A percentile compares a stretch with the other conserved stretches of the same genome.
These are phyloP conservation scores for Acutogordius australiensis DNA, from an alignment of 2,888 invertebrate species.

Conservation along the genomic window DNA sequence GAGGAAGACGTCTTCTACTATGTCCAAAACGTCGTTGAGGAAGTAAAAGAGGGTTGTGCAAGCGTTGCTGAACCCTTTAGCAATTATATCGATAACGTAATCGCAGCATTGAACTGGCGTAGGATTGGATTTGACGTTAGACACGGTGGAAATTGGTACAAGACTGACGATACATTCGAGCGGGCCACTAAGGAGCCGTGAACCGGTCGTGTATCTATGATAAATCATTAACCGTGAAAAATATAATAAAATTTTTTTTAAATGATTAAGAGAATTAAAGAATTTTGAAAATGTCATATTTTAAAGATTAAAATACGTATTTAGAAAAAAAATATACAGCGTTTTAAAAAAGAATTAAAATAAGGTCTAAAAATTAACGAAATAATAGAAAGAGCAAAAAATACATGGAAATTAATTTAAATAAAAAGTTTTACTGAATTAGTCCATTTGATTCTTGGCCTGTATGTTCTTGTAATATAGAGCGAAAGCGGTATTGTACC, in stretches of 20 bases:
- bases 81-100: slow-evolving; percentile 23
- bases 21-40: slow-evolving; percentile 35
- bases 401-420: no score
- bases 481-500: not conserved
- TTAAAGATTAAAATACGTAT: not conserved
- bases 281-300: no score
- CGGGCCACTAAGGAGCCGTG: slow-evolving; percentile 32
- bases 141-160: not conserved
- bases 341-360: not conserved
- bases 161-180: slow-evolving; percentile 30
- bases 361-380: not conserved
- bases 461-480: not conserved
- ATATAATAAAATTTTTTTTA: no score
- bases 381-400: no score
- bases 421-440: not conserved
- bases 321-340: not conserved
- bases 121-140: no score
- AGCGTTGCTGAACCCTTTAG: slow-evolving; percentile 23
- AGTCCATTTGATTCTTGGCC: not conserved
- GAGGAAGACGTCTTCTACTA: slow-evolving; percentile 34
- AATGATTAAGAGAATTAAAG: no score
- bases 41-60: slow-evolving; percentile 31
- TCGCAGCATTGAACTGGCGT: no score
- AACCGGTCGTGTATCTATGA: not conserved
- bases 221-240: no score